Base-by-base conservation (phyloP, 2,888 invertebrate genomes). In the Cryptocephalus moraei region DNA sequence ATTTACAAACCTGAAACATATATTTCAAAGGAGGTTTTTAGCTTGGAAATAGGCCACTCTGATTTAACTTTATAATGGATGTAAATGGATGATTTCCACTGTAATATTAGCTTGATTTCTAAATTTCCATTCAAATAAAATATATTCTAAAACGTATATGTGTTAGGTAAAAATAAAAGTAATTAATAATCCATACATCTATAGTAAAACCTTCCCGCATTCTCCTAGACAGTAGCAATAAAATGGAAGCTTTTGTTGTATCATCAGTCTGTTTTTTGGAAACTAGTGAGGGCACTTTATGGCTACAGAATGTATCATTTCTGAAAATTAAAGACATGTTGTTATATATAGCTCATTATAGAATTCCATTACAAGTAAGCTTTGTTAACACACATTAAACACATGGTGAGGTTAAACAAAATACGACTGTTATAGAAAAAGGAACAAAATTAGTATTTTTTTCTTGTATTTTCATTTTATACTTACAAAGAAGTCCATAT, bases 151-250 rank as follows among this genome's bases (percentile, higher is more conserved):
- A 75, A 74, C 53, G 52, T 53, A 36, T 12, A 36, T 36, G 6
- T 36, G 4, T 12, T 36, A 11, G 12, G 12, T 11, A 56, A 44
- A 41, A 45, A 43, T 32, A 33, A 38, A 12, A 44, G 41, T 33
- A 33, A 46, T 36, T 6, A 6, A n/a, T 43, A 41, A 40, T 32
- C 51, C 57, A 63, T 70, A 75, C 77, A 62, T 78, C 80, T 50
- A 85, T 74, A 38, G 79, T 77, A 67, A 84, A 89, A 32, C 89
- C 89, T 70, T 88, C 88, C 39, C 86, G 71, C 51, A 89, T 73
- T 49, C 88, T 72, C 57, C 86, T 81, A 44, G 84, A 82, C 49
- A 89, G 68, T 43, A 88, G 72, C 60, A 81, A 78, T 53, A 77
- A 74, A 50, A 86, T 69, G 45, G 76, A 75, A 50, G 82, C 74